Conservation (phyloP, 1,140 invertebrate species). For the Drosophila fuyamai region DNA sequence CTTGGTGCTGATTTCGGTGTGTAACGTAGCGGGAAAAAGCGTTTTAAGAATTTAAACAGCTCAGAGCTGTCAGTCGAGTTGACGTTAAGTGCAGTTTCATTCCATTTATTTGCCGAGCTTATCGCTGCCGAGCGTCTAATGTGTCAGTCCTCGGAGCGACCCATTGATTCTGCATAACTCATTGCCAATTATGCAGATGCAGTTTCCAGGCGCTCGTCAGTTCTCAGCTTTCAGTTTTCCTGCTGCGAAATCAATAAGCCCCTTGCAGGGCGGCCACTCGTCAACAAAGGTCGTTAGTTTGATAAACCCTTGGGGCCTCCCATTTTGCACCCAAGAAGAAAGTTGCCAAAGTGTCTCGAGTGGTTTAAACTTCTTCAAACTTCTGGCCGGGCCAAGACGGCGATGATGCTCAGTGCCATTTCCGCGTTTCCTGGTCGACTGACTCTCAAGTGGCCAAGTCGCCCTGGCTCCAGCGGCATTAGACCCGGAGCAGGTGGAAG, state of each 20-base stretch:
- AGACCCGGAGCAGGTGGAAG: slow-evolving; percentile 44
- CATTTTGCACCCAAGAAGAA: slow-evolving; percentile 50
- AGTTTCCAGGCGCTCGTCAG: slow-evolving; percentile 29
- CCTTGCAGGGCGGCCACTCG: slow-evolving; percentile 29
- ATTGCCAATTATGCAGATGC: slow-evolving; percentile 71
- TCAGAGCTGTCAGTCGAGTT: slow-evolving; percentile 69
- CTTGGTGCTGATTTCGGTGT: slow-evolving; percentile 29
- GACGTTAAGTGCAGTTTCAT: slow-evolving; percentile 80
- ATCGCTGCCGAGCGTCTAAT: slow-evolving; percentile 64
- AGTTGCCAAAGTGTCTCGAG: slow-evolving; percentile 80
- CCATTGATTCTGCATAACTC: slow-evolving; percentile 65
- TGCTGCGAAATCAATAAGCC: slow-evolving; percentile 62
- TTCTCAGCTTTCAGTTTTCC: slow-evolving; percentile 4
- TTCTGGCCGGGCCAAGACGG: slow-evolving; percentile 51
- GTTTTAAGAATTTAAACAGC: slow-evolving; percentile 51
- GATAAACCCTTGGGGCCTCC: slow-evolving; percentile 48
- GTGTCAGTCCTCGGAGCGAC: slow-evolving; percentile 37
- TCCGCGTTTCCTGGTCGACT: slow-evolving; percentile 73
- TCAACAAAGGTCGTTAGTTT: slow-evolving; percentile 67
- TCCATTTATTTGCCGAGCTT: slow-evolving; percentile 73
- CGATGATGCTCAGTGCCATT: slow-evolving; percentile 54
- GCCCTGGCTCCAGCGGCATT: slow-evolving; percentile 20
- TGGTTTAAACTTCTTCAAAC: slow-evolving; percentile 70
- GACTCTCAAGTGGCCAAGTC: slow-evolving; percentile 59
- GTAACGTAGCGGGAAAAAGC: slow-evolving; percentile 49